phyloP scores from a whole-genome alignment of 2,113 vertebrate genomes.

The western clawed frog (Xenopus tropicalis) region UCB_Xtro_10.0 CM004443.2:13248001-13248500 shows the following conservation, averaged over 20 bases:
- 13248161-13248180: conserved; percentile 17
- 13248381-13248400: background rate
- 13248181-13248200: conserved; percentile 37
- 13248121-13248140: conserved; percentile 17
- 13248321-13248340: background rate
- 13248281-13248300: background rate
- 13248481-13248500: no score
- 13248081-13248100: conserved; percentile 15
- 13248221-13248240: conserved; percentile 37
- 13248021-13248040: background rate
- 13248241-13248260: conserved; percentile 28
- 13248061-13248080: conserved; percentile 13
- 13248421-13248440: no score
- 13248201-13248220: conserved; percentile 41
- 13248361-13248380: background rate
- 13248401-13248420: no score
- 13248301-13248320: conserved; percentile 3
- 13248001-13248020: background rate
- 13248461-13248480: no score
- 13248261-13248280: conserved; percentile 13
- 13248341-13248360: background rate
- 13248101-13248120: conserved; percentile 30
- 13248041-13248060: conserved; percentile 17
- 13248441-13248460: no score
- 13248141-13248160: conserved; percentile 36